Conservation (phyloP, 2,888 invertebrate species). For the Macrostomum cliftonense region DNA sequence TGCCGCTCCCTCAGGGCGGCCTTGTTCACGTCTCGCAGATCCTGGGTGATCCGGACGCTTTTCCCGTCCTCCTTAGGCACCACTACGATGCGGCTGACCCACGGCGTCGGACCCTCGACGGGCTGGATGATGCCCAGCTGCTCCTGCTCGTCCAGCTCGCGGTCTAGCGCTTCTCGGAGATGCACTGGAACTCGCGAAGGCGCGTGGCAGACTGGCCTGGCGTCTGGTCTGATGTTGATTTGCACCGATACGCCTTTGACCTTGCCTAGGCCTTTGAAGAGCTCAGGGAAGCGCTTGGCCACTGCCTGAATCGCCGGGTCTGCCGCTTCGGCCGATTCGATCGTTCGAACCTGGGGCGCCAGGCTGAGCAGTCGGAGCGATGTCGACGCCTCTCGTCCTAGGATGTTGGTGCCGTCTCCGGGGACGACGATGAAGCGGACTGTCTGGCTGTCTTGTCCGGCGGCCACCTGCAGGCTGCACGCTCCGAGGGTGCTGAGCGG, state of each 20-base stretch:
- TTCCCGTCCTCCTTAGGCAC: conserved; percentile 15
- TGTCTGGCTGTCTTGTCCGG: too few relatives aligned
- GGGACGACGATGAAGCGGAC: too few relatives aligned
- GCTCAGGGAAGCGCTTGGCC: conserved; percentile 1
- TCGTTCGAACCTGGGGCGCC: too few relatives aligned
- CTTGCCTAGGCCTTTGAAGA: conserved; percentile 12
- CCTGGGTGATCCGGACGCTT: conserved; percentile 16
- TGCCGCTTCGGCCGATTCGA: too few relatives aligned
- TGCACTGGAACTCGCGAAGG: conserved; percentile 7
- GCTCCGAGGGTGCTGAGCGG: too few relatives aligned
- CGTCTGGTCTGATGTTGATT: conserved; percentile 5
- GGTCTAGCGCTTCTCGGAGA: conserved; percentile 8
- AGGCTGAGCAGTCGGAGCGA: too few relatives aligned
- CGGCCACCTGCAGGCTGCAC: too few relatives aligned
- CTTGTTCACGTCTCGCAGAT: conserved; percentile 14
- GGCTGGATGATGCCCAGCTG: conserved; percentile 12
- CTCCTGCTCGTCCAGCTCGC: conserved; percentile 10
- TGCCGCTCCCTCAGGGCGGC: conserved; percentile 13
- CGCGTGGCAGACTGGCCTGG: conserved; percentile 13
- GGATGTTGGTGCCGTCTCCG: too few relatives aligned
- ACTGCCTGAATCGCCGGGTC: too few relatives aligned
- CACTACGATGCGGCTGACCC: conserved; percentile 13
- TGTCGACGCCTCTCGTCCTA: too few relatives aligned
- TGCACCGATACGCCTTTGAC: conserved; percentile 10
- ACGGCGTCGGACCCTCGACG: conserved; percentile 10